A percentile compares a stretch with the other conserved stretches of the same genome.
Conservation (phyloP, 1,140 invertebrate genomes). For the Phthorimaea operculella region DNA sequence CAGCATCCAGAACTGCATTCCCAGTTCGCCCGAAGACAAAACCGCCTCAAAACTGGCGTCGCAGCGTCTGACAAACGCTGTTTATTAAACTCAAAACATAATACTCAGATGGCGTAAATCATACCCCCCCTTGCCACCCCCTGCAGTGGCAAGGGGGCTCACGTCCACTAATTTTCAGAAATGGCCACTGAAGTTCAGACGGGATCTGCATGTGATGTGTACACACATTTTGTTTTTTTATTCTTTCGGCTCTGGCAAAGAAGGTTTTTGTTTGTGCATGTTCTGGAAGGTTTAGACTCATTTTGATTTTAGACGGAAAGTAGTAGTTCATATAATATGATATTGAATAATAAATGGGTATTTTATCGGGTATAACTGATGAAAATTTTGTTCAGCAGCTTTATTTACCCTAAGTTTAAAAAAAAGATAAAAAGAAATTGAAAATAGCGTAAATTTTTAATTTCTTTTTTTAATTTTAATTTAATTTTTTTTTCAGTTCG, state of each 20-base stretch:
- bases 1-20: too few relatives aligned
- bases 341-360: too few relatives aligned
- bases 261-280: background rate
- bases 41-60: slow-evolving; percentile 24
- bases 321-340: too few relatives aligned
- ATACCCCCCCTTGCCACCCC: slow-evolving; percentile 25
- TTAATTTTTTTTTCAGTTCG: too few relatives aligned
- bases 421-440: too few relatives aligned
- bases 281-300: too few relatives aligned
- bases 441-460: too few relatives aligned
- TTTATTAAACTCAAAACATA: slow-evolving; percentile 68
- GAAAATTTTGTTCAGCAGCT: too few relatives aligned
- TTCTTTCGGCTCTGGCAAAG: slow-evolving; percentile 9
- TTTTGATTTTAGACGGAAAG: too few relatives aligned
- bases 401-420: too few relatives aligned
- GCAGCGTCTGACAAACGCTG: slow-evolving; percentile 56
- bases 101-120: slow-evolving; percentile 65
- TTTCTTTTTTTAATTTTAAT: too few relatives aligned
- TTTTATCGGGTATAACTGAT: too few relatives aligned
- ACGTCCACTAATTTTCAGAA: slow-evolving; percentile 60
- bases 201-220: slow-evolving; percentile 28
- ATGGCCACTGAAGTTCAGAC: slow-evolving; percentile 48
- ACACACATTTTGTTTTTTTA: slow-evolving; percentile 13
- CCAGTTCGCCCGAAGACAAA: background rate
- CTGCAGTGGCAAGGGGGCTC: slow-evolving; percentile 13